Evolutionary conservation across 2,888 invertebrate genomes (phyloP).

Genomic region (Drosophila gaucha): DNA sequence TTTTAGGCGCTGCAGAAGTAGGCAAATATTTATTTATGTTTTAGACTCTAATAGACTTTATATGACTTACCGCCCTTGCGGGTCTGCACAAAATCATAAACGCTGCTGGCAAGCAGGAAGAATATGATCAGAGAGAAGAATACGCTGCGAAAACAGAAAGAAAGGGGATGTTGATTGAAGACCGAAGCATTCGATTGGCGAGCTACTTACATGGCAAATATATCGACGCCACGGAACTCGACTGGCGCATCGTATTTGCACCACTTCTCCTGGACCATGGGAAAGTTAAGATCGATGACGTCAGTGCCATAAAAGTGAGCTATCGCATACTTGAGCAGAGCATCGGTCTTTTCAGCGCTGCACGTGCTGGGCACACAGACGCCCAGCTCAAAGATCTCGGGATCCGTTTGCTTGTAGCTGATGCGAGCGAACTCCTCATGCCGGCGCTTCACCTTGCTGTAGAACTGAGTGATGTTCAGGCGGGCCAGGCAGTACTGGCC

Average conservation of each 20-base stretch:
- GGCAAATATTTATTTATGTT: background rate
- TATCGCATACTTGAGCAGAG: constrained; percentile 69
- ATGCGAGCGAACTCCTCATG: constrained; percentile 58
- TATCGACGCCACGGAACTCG: constrained; percentile 77
- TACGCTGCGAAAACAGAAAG: constrained; percentile 50
- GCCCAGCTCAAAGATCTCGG: constrained; percentile 79
- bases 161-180: background rate
- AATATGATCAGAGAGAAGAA: constrained; percentile 79
- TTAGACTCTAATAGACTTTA: background rate
- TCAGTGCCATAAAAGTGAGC: constrained; percentile 40
- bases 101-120: constrained; percentile 77
- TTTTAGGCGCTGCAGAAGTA: constrained; percentile 64
- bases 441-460: constrained; percentile 62
- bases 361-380: constrained; percentile 83
- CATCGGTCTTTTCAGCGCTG: constrained; percentile 66
- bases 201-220: constrained; percentile 82
- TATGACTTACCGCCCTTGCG: constrained; percentile 74
- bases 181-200: too few species aligned
- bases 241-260: constrained; percentile 78
- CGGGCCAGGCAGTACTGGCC: constrained; percentile 84
- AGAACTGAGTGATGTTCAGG: constrained; percentile 75
- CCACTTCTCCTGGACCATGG: constrained; percentile 66
- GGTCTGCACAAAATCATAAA: constrained; percentile 81
- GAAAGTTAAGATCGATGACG: constrained; percentile 22
- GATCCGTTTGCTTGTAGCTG: constrained; percentile 75